Conservation (phyloP, 2,888 invertebrate species). For the Heterodera filipjevi region DNA sequence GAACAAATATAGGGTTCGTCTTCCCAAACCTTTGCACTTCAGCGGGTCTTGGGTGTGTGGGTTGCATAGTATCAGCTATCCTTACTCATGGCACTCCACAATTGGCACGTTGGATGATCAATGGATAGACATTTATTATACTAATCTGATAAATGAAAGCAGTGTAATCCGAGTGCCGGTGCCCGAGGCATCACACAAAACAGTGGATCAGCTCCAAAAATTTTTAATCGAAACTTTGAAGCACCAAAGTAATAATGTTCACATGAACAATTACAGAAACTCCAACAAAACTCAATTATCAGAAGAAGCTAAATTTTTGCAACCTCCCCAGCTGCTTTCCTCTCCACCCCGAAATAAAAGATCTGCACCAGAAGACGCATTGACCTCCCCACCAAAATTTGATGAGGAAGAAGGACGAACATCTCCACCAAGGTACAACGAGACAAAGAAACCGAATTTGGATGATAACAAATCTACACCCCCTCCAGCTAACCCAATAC, state of each 20-base stretch:
- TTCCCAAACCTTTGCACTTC: constrained; percentile 24
- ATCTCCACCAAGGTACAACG: neutral
- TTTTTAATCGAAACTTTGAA: too few relatives aligned
- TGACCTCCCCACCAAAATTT: constrained; percentile 16
- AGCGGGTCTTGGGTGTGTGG: constrained; percentile 24
- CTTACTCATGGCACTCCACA: constrained; percentile 14
- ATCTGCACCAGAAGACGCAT: neutral
- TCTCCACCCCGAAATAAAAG: constrained; percentile 11
- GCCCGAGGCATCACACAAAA: too few relatives aligned
- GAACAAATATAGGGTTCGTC: constrained; percentile 23
- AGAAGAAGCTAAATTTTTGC: too few relatives aligned
- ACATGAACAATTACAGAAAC: too few relatives aligned
- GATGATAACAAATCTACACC: too few relatives aligned
- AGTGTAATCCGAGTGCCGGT: too few relatives aligned
- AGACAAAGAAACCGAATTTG: too few relatives aligned
- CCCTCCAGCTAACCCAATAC: too few relatives aligned
- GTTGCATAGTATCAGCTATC: constrained; percentile 15
- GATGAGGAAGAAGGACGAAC: neutral
- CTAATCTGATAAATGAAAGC: neutral
- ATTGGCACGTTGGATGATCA: constrained; percentile 17
- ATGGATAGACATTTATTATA: constrained; percentile 13
- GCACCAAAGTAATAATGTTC: too few relatives aligned
- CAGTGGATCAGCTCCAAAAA: too few relatives aligned
- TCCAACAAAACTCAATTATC: too few relatives aligned
- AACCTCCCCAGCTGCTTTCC: too few relatives aligned